These are phyloP conservation scores for Epinephelus coioides DNA, from an alignment of 2,797 vertebrate species.

Conservation along the genomic window DNA sequence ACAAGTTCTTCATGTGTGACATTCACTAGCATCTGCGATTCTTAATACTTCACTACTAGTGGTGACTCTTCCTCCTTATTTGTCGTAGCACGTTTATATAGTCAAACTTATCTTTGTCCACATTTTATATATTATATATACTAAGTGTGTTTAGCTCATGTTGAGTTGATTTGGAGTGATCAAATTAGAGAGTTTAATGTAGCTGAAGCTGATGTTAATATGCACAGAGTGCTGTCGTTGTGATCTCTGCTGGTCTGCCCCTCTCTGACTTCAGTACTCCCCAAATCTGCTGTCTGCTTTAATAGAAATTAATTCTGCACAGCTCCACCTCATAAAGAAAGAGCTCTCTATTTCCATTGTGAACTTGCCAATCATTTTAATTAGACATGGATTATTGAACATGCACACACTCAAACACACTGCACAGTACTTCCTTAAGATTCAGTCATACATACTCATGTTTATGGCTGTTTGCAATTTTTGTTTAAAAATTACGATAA, in stretches of 20 bases:
- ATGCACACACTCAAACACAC: not conserved
- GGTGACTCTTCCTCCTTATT: constrained; percentile 12
- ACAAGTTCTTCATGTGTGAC: constrained; percentile 31
- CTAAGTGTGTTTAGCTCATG: constrained; percentile 12
- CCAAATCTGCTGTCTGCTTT: constrained; percentile 35
- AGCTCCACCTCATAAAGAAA: constrained; percentile 48
- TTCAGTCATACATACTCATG: not conserved
- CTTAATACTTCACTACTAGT: not conserved
- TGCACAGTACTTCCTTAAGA: constrained; percentile 4
- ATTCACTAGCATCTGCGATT: constrained; percentile 35
- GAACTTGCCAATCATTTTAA: constrained; percentile 53
- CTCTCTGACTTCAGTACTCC: constrained; percentile 22
- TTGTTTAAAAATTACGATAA: not conserved
- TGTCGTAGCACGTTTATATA: not conserved
- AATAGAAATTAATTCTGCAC: constrained; percentile 48
- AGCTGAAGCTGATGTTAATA: constrained; percentile 46
- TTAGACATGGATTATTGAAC: constrained; percentile 42
- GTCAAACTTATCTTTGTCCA: not conserved
- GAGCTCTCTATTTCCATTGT: constrained; percentile 36
- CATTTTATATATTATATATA: constrained; percentile 1
- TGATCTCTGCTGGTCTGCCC: constrained; percentile 48
- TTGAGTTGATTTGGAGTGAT: constrained; percentile 32
- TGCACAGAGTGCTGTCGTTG: constrained; percentile 43
- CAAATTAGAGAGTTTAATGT: constrained; percentile 40
- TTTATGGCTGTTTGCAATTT: not conserved